phyloP scores from a whole-genome alignment of 2,888 invertebrate species.

The Lasioglossum malachurum region DNA sequence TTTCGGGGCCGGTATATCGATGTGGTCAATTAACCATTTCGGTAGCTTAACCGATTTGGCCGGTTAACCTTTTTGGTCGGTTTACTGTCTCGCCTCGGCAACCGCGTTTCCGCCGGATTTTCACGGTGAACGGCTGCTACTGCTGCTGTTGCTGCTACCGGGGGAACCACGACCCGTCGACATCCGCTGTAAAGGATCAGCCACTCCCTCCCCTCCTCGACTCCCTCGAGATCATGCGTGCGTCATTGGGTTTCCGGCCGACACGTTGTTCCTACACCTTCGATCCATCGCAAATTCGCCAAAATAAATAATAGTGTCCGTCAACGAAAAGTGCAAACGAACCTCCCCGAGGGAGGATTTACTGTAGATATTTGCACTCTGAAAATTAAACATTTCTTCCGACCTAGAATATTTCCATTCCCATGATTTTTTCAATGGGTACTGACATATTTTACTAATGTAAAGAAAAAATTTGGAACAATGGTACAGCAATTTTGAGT shows the following conservation, averaged over 20 bases:
- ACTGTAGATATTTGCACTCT: too few relatives aligned
- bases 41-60: slow-evolving; percentile 58
- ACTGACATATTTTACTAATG: too few relatives aligned
- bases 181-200: slow-evolving; percentile 17
- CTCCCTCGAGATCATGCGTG: slow-evolving; percentile 8
- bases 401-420: too few relatives aligned
- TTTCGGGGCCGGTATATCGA: slow-evolving; percentile 53
- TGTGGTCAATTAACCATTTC: slow-evolving; percentile 65
- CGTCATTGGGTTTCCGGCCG: background rate
- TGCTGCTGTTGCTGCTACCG: background rate
- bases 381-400: too few relatives aligned
- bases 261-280: slow-evolving; percentile 1
- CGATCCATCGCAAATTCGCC: background rate
- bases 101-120: slow-evolving; percentile 29
- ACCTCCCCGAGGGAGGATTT: too few relatives aligned
- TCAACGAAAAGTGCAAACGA: too few relatives aligned
- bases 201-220: too few relatives aligned
- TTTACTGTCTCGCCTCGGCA: slow-evolving; percentile 34
- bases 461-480: too few relatives aligned
- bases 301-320: too few relatives aligned
- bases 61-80: slow-evolving; percentile 60
- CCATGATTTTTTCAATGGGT: too few relatives aligned
- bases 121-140: slow-evolving; percentile 23
- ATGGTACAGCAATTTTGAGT: too few relatives aligned
- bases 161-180: background rate